A percentile compares a stretch with the other conserved stretches of the same genome.
Evolutionary conservation across 2,888 invertebrate genomes (phyloP).

Genomic region (Emesis furor): DNA sequence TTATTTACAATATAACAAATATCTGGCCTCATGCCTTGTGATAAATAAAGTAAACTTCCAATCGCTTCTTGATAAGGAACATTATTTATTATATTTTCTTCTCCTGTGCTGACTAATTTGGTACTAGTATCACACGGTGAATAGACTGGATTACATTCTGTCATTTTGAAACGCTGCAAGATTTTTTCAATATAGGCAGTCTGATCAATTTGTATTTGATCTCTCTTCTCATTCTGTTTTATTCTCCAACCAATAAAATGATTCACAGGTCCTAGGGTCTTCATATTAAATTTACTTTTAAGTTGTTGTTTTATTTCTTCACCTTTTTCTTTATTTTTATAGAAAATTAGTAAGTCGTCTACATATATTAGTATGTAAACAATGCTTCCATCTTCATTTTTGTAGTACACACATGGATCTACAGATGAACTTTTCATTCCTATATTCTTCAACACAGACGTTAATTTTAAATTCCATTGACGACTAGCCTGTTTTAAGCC

Average conservation of each 20-base stretch:
- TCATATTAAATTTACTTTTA: conserved; percentile 30
- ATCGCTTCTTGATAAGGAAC: conserved; percentile 5
- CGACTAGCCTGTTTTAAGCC: conserved; percentile 24
- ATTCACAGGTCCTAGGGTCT: conserved; percentile 19
- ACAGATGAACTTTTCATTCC: conserved; percentile 13
- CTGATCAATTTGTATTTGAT: conserved; percentile 10
- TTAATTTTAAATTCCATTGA: conserved; percentile 31
- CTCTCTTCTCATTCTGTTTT: not conserved
- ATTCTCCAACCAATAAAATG: conserved; percentile 27
- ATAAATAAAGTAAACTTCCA: conserved; percentile 37
- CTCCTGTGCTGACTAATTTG: not conserved
- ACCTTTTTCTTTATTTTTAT: conserved; percentile 20
- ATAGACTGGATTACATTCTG: conserved; percentile 28
- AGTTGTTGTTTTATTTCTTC: conserved; percentile 25
- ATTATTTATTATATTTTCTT: not conserved
- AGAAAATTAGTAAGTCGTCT: conserved; percentile 8
- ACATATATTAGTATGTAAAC: conserved; percentile 15
- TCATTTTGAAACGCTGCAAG: conserved; percentile 13
- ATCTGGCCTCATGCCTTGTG: conserved; percentile 69
- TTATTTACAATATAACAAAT: conserved; percentile 68
- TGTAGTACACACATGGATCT: conserved; percentile 26
- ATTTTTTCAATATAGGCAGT: conserved; percentile 27
- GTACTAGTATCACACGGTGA: not conserved
- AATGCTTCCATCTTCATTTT: not conserved
- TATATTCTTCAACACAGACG: conserved; percentile 14